Percentiles rank a stretch among this genome's conserved stretches.
phyloP scores from a whole-genome alignment of 2,797 vertebrate genomes.

The Lacerta agilis region DNA sequence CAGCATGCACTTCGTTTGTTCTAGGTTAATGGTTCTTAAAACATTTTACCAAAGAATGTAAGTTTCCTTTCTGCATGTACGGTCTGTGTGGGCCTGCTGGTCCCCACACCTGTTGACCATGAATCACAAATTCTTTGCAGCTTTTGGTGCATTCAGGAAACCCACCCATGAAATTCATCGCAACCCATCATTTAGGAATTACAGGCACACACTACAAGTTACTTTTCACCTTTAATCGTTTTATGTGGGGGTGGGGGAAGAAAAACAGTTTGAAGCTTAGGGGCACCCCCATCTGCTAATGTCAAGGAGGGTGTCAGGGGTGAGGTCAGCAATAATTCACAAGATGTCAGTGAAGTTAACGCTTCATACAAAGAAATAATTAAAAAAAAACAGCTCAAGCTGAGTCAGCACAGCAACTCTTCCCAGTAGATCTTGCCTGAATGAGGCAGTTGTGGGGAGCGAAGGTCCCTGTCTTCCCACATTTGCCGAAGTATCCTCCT shows the following conservation, averaged over 20 bases:
- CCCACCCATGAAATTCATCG: neutral
- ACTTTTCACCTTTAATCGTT: neutral
- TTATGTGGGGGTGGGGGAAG: neutral
- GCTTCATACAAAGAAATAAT: no score
- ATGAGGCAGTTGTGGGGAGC: no score
- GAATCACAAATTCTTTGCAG: neutral
- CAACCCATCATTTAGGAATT: neutral
- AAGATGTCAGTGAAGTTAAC: no score
- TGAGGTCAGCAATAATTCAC: no score
- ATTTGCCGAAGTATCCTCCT: neutral
- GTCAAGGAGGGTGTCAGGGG: neutral
- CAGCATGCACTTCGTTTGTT: neutral
- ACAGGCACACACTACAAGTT: neutral
- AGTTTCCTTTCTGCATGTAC: neutral
- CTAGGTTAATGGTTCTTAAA: neutral
- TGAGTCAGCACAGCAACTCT: no score
- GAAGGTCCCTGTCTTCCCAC: no score
- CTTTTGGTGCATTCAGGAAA: neutral
- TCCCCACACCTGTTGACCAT: neutral
- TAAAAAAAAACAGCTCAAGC: no score
- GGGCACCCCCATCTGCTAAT: constrained; percentile 20
- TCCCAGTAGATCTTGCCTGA: no score
- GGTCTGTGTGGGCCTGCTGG: no score
- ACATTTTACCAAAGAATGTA: neutral
- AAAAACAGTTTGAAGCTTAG: constrained; percentile 10